A percentile compares a stretch with the other conserved stretches of the same genome.
phyloP scores from a whole-genome alignment of 2,888 invertebrate species.

The Melinaea menophilus region DNA sequence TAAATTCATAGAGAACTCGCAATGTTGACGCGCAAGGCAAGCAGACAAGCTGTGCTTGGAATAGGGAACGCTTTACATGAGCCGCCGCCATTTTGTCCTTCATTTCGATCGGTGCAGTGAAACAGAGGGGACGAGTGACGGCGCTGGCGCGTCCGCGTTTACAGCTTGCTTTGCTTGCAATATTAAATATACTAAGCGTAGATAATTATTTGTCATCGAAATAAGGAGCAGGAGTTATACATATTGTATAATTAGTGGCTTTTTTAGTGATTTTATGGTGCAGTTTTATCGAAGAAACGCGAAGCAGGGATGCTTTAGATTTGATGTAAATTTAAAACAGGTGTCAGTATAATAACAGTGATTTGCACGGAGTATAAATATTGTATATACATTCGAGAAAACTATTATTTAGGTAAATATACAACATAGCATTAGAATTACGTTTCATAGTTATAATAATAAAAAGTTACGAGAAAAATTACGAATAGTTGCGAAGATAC shows the following conservation, averaged over 20 bases:
- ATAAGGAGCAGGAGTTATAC: neutral
- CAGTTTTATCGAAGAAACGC: too few relatives aligned
- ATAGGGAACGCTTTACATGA: constrained; percentile 7
- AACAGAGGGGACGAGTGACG: constrained; percentile 36
- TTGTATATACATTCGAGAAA: too few relatives aligned
- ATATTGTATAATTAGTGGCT: neutral
- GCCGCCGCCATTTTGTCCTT: constrained; percentile 51
- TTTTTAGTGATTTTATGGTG: too few relatives aligned
- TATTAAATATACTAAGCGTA: neutral
- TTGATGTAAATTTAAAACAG: too few relatives aligned
- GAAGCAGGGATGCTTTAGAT: too few relatives aligned
- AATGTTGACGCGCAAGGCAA: constrained; percentile 4
- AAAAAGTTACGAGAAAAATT: too few relatives aligned
- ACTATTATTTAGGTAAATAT: too few relatives aligned
- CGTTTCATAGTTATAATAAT: too few relatives aligned
- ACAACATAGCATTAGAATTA: too few relatives aligned
- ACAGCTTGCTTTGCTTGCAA: constrained; percentile 11
- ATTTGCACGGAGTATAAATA: too few relatives aligned
- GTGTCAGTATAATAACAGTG: too few relatives aligned
- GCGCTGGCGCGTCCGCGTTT: constrained; percentile 30
- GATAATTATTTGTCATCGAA: neutral
- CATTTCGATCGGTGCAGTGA: constrained; percentile 36
- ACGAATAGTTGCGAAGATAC: too few relatives aligned
- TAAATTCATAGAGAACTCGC: neutral
- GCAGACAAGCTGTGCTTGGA: constrained; percentile 16